Conservation (phyloP, 2,797 vertebrate genomes). For the Erpetoichthys calabaricus region DNA sequence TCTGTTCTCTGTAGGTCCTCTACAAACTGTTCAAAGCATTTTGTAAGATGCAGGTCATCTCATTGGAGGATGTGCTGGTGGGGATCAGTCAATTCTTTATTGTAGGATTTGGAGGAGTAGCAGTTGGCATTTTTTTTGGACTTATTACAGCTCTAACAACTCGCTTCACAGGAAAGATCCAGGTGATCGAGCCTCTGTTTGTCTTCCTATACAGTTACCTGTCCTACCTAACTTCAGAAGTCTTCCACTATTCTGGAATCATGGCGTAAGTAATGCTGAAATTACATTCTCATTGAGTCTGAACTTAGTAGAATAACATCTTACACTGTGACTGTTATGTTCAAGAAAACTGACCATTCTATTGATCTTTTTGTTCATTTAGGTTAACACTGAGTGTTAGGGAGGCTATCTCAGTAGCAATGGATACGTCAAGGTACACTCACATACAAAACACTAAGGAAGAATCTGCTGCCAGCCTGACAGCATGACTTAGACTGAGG, state of each 20-base stretch:
- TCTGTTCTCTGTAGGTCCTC: conserved; percentile 41
- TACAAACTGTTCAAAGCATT: conserved; percentile 69
- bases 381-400: too few species aligned
- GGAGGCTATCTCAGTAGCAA: too few species aligned
- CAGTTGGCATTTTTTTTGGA: conserved; percentile 55
- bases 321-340: too few species aligned
- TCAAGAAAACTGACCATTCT: too few species aligned
- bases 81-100: conserved; percentile 54
- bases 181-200: conserved; percentile 65
- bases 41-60: conserved; percentile 48
- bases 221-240: conserved; percentile 67
- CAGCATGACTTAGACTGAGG: too few species aligned
- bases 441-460: too few species aligned
- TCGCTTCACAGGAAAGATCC: conserved; percentile 54
- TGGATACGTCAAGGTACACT: too few species aligned
- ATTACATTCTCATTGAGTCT: not conserved
- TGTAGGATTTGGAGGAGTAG: conserved; percentile 59
- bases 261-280: conserved; percentile 50
- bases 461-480: too few species aligned
- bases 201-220: conserved; percentile 74
- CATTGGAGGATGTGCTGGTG: conserved; percentile 41
- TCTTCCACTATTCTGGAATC: conserved; percentile 69
- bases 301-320: too few species aligned
- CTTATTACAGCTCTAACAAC: conserved; percentile 57
- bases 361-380: too few species aligned